Evolutionary conservation across 2,888 invertebrate species (phyloP).

Genomic region (Drosophila affinis): DNA sequence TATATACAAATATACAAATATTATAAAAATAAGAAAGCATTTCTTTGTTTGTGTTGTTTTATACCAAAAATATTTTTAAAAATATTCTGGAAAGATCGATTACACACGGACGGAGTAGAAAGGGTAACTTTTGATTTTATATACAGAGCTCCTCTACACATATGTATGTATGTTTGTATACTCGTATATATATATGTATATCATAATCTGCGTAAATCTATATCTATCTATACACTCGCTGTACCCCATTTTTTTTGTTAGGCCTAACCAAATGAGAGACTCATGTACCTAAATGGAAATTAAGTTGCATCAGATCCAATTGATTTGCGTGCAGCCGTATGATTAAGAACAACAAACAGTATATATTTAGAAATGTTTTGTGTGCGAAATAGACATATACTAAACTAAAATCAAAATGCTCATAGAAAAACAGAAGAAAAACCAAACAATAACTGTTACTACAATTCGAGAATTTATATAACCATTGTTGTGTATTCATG

Average conservation of each 20-base stretch:
- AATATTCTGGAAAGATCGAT: slow-evolving; percentile 28
- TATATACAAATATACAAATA: slow-evolving; percentile 51
- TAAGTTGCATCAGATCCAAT: slow-evolving; percentile 41
- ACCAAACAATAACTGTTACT: slow-evolving; percentile 46
- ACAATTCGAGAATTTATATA: slow-evolving; percentile 51
- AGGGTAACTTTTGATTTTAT: slow-evolving; percentile 27
- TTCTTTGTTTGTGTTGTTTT: slow-evolving; percentile 31
- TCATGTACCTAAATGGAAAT: slow-evolving; percentile 75
- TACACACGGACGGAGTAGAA: neutral
- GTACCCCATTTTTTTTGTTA: slow-evolving; percentile 35
- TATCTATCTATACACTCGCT: slow-evolving; percentile 26
- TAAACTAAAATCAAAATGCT: slow-evolving; percentile 27
- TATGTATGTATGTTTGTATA: slow-evolving; percentile 19
- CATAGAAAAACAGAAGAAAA: slow-evolving; percentile 38
- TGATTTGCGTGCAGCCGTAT: slow-evolving; percentile 39
- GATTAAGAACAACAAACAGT: slow-evolving; percentile 16
- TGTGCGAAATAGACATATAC: slow-evolving; percentile 39
- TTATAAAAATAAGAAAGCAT: slow-evolving; percentile 30
- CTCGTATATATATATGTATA: neutral
- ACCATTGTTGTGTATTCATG: slow-evolving; percentile 65
- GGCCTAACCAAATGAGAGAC: slow-evolving; percentile 71
- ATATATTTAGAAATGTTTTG: slow-evolving; percentile 69
- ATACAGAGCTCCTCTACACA: slow-evolving; percentile 18
- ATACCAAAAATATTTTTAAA: slow-evolving; percentile 33
- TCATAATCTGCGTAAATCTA: slow-evolving; percentile 34